A percentile compares a stretch with the other conserved stretches of the same genome.
Conservation (phyloP, 2,797 vertebrate genomes). For the Xiphorhynchus erythropygius region DNA sequence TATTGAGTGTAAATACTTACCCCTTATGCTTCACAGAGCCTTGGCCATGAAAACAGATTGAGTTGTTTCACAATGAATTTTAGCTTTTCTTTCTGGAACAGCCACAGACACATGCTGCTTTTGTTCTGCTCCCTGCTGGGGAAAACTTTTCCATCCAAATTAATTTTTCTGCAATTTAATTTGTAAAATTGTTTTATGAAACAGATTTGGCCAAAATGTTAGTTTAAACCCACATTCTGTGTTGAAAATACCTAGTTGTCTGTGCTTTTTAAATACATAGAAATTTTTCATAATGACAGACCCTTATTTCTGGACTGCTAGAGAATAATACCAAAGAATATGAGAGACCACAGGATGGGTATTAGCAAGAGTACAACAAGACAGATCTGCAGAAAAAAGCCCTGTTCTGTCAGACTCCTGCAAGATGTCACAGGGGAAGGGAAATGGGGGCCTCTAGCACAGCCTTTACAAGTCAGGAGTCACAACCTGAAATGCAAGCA, state of each 20-base stretch:
- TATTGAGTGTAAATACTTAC: neutral
- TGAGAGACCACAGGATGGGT: neutral
- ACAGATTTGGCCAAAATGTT: neutral
- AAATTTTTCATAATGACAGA: neutral
- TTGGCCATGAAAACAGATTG: neutral
- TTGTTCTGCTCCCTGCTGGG: neutral
- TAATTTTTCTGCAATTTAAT: neutral
- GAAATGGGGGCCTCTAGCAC: too few species aligned
- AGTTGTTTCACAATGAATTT: neutral
- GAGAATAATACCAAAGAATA: neutral
- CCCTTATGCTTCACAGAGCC: neutral
- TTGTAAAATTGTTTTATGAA: neutral
- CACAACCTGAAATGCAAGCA: fast-evolving
- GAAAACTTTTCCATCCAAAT: neutral
- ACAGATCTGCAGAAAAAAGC: neutral
- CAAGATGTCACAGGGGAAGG: neutral
- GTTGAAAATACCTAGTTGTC: neutral
- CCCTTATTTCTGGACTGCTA: neutral
- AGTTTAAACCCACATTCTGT: neutral
- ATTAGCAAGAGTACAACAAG: neutral
- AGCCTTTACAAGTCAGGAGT: neutral
- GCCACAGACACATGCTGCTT: neutral
- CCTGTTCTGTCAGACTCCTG: neutral
- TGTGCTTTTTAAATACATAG: neutral
- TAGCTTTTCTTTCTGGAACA: neutral